phyloP scores from a whole-genome alignment of 2,797 vertebrate genomes.

The Podarcis lilfordi region DNA sequence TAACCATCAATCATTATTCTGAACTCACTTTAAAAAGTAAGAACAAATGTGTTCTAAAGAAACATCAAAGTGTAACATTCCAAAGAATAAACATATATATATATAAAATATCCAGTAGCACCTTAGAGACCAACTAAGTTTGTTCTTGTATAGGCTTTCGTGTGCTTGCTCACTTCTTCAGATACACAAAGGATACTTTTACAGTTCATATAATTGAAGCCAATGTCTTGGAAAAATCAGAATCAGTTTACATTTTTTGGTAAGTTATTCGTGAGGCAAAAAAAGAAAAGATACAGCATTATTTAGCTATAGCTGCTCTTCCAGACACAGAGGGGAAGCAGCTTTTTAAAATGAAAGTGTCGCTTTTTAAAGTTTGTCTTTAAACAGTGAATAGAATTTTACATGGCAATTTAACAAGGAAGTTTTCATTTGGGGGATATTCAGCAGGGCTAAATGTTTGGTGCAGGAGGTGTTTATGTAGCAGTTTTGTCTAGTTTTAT shows the following conservation, averaged over 20 bases:
- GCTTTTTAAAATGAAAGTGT: background rate
- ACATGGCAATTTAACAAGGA: background rate
- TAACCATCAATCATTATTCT: background rate
- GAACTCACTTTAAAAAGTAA: background rate
- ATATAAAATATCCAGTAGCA: no score
- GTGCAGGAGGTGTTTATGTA: background rate
- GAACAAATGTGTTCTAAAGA: background rate
- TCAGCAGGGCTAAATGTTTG: background rate
- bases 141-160: no score
- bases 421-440: background rate
- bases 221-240: background rate
- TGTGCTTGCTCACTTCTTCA: no score
- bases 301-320: background rate
- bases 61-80: background rate
- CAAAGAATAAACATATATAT: background rate
- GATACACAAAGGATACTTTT: background rate
- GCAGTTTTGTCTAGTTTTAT: background rate
- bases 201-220: background rate
- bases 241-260: background rate
- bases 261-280: background rate
- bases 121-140: background rate
- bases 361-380: background rate
- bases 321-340: background rate
- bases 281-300: background rate
- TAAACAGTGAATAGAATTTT: background rate